phyloP scores from a whole-genome alignment of 2,888 invertebrate species.

The Dusona sp. region DNA sequence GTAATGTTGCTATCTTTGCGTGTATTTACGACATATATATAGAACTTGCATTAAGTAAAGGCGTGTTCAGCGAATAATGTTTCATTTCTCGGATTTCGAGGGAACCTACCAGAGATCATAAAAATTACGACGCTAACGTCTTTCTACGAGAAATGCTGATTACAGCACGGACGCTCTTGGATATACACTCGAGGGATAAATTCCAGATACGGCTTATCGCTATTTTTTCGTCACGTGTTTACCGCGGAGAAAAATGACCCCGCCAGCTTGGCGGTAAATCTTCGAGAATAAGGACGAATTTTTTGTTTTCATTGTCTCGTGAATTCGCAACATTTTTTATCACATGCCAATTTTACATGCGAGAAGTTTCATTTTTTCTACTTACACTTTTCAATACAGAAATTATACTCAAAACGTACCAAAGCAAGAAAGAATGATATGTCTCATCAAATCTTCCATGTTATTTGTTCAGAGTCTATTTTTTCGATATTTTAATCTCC shows the following conservation, averaged over 20 bases:
- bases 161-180: conserved; percentile 40
- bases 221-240: conserved; percentile 49
- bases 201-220: conserved; percentile 60
- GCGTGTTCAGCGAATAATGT: conserved; percentile 22
- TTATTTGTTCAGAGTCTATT: background rate
- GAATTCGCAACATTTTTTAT: conserved; percentile 20
- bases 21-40: background rate
- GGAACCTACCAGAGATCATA: background rate
- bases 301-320: background rate
- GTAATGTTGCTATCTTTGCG: background rate
- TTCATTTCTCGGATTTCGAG: conserved; percentile 50
- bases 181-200: conserved; percentile 30
- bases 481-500: background rate
- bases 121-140: conserved; percentile 19
- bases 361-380: conserved; percentile 9
- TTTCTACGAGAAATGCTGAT: conserved; percentile 45
- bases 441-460: background rate
- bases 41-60: conserved; percentile 21
- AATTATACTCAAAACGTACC: background rate
- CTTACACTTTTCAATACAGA: background rate
- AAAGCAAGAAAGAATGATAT: background rate
- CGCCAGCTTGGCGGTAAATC: conserved; percentile 1
- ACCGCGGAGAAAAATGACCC: conserved; percentile 13
- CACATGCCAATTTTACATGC: background rate
- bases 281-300: conserved; percentile 15